These are phyloP conservation scores for Aphelenchoides besseyi DNA, from an alignment of 1,140 invertebrate genomes.

Conservation along the genomic window DNA sequence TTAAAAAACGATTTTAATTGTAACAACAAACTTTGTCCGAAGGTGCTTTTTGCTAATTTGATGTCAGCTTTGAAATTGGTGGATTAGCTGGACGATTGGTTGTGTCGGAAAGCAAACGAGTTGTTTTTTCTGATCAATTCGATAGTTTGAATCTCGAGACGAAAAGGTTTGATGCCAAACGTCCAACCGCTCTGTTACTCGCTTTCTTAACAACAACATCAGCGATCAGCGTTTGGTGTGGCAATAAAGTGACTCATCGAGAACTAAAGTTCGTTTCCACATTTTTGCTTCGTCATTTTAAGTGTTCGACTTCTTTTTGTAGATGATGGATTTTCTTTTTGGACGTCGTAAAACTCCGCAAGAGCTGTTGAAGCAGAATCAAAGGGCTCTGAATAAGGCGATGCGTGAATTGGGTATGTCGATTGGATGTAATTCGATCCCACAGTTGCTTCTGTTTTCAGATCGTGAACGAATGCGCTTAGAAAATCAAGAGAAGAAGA, in stretches of 20 bases:
- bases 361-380: slow-evolving; percentile 95
- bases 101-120: too few species aligned
- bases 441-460: slow-evolving; percentile 10
- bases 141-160: too few species aligned
- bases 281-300: neutral
- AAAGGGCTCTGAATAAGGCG: slow-evolving; percentile 94
- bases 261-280: neutral
- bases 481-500: slow-evolving; percentile 98
- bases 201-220: slow-evolving; percentile 1
- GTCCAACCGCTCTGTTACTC: too few species aligned
- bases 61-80: neutral
- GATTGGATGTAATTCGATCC: neutral
- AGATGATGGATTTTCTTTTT: slow-evolving; percentile 88
- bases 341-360: slow-evolving; percentile 91
- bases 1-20: neutral
- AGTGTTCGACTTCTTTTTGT: neutral
- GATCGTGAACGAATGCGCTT: slow-evolving; percentile 82
- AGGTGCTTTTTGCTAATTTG: neutral
- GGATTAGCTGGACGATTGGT: neutral
- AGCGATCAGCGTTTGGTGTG: neutral
- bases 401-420: slow-evolving; percentile 72
- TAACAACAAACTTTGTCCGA: neutral
- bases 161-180: too few species aligned
- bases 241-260: neutral
- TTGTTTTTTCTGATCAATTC: too few species aligned